phyloP scores from a whole-genome alignment of 2,113 vertebrate species.

The Urocitellus parryii region DNA sequence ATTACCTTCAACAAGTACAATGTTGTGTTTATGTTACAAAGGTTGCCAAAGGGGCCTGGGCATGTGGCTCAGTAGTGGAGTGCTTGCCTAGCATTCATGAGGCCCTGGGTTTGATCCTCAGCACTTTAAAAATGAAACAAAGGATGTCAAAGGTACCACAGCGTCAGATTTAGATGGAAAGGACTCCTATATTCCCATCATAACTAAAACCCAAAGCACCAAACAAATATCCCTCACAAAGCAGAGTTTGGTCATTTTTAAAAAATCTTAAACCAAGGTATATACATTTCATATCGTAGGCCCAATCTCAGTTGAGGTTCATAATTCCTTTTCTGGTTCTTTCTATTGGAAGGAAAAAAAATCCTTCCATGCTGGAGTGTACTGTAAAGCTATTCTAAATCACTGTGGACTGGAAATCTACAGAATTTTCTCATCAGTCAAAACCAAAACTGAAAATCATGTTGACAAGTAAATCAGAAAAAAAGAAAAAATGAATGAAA shows the following conservation, averaged over 20 bases:
- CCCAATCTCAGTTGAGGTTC: background rate
- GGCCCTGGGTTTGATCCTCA: too few species aligned
- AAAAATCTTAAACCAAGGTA: too few species aligned
- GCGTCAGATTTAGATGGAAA: background rate
- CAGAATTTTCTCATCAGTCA: background rate
- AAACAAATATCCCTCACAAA: background rate
- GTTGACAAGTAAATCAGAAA: slow-evolving; percentile 9
- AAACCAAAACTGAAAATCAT: slow-evolving; percentile 33
- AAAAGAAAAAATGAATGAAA: background rate
- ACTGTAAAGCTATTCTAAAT: background rate
- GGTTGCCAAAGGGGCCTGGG: too few species aligned
- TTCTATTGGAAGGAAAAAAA: background rate
- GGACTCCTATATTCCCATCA: background rate
- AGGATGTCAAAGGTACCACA: background rate
- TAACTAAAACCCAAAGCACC: background rate
- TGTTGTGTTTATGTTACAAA: background rate
- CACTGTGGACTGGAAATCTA: background rate
- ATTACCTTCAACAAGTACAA: background rate
- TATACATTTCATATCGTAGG: background rate
- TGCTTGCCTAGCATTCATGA: too few species aligned
- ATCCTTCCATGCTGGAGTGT: background rate
- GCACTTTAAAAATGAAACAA: too few species aligned
- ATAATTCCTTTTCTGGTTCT: background rate
- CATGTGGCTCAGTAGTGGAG: too few species aligned
- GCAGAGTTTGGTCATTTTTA: too few species aligned